Evolutionary conservation across 2,888 invertebrate genomes (phyloP).

Genomic region (Cacoxenus indagator): DNA sequence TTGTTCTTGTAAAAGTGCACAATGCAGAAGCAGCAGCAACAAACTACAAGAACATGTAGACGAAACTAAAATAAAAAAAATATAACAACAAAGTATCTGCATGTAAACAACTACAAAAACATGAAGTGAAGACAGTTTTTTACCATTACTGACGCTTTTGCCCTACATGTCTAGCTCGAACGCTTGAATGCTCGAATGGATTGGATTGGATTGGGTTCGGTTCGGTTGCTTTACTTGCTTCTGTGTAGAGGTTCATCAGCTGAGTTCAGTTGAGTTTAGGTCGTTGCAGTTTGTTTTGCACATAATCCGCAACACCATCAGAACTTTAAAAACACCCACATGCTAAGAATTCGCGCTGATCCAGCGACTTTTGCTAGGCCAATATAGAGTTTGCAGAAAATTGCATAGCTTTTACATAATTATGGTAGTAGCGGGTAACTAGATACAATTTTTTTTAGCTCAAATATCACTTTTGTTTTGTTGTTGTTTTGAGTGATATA

Average conservation of each 20-base stretch:
- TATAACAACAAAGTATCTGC: constrained; percentile 7
- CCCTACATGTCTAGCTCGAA: not conserved
- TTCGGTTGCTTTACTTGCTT: too few relatives aligned
- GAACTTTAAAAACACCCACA: too few relatives aligned
- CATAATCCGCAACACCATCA: not conserved
- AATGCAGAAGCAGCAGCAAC: not conserved
- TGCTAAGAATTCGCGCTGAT: not conserved
- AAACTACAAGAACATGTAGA: not conserved
- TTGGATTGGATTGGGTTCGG: not conserved
- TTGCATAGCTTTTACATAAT: not conserved
- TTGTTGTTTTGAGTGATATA: not conserved
- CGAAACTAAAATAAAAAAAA: not conserved
- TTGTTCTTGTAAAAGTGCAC: constrained; percentile 5
- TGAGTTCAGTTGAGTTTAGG: too few relatives aligned
- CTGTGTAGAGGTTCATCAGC: too few relatives aligned
- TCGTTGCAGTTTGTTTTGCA: not conserved
- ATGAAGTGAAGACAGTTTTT: constrained; percentile 18
- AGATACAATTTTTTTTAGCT: not conserved
- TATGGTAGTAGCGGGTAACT: not conserved
- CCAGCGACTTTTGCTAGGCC: not conserved
- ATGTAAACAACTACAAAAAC: constrained; percentile 14
- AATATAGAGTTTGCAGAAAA: not conserved
- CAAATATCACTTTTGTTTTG: not conserved
- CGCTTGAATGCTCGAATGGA: not conserved
- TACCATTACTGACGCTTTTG: not conserved